Base-by-base conservation (phyloP, 2,113 vertebrate species). In the Bungarus multicinctus region DNA sequence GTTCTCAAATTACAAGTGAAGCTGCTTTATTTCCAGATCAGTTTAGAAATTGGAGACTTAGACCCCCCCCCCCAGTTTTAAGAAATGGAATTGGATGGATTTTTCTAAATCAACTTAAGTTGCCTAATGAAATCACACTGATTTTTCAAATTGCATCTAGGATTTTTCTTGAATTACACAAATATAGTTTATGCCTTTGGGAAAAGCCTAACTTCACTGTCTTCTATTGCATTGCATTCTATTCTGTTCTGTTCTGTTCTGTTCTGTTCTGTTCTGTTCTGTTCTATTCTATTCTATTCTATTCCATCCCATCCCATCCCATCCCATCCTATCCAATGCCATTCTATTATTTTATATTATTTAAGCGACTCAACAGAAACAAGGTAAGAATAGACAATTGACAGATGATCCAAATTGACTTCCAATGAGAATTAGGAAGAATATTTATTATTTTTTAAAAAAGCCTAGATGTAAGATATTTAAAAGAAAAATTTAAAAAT, bases 221-320 rank as follows among this genome's bases (percentile, higher is more conserved):
- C 57, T 1, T 23, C 55, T 57, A 6, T 57, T 50, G 1, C 7
- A 50, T 50, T 50, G 47, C 7, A 50, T 50, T 55, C 5, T 22
- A 5, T 55, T 55, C 7, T 1, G 0, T 50, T 50, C 7, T 9
- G 1, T 50, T 9, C 7, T 1, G 8, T 50, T 50, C 7, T 1
- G 0, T 50, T 50, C 7, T 1, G 0, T 9, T 50, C 7, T 8
- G 1, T 9, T 50, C 14, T 4, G 4, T 20, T 55, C 22, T 8
- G 2, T 57, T 57, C 22, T 23, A 7, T 57, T 57, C 22, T 8
- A 6, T 57, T 57, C 20, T 7, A 2, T 57, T 7, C 55, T 6
- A 1, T 57, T 22, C 55, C 2, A 2, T 57, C 2, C 55, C 2
- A 0, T 57, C 7, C 20, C 5, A 0, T 57, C 6, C 55, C 5